A percentile compares a stretch with the other conserved stretches of the same genome.
Evolutionary conservation across 2,113 vertebrate genomes (phyloP).

Genomic region (Hipposideros armiger): DNA sequence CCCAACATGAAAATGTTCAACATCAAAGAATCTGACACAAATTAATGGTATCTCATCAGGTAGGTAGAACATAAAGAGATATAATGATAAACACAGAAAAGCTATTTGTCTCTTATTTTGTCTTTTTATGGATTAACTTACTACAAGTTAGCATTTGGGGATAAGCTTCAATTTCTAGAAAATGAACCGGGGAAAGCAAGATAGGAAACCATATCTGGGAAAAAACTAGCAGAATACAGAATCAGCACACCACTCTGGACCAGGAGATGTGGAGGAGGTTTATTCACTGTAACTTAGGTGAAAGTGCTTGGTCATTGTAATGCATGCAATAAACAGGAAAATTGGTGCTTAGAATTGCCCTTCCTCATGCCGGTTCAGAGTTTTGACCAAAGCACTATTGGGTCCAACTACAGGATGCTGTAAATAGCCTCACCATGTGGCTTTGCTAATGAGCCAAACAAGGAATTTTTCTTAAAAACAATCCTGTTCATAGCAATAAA

Average conservation of each 20-base stretch:
- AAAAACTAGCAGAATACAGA: background rate
- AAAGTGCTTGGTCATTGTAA: background rate
- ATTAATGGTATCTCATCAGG: background rate
- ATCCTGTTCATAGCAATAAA: background rate
- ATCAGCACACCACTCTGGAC: background rate
- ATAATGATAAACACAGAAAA: background rate
- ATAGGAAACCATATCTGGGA: background rate
- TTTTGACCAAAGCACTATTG: background rate
- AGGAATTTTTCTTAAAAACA: background rate
- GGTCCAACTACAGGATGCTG: background rate
- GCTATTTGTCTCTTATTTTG: background rate
- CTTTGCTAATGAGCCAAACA: background rate
- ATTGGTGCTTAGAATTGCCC: background rate
- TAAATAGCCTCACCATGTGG: background rate
- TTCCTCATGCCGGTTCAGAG: background rate
- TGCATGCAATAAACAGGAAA: background rate
- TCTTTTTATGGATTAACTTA: background rate
- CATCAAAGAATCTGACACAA: background rate
- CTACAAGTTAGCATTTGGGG: background rate
- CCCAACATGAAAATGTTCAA: background rate
- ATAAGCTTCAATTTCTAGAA: background rate
- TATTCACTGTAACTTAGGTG: background rate
- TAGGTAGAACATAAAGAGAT: background rate
- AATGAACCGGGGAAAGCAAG: background rate
- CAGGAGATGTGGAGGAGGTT: background rate